These are phyloP conservation scores for Listronotus oregonensis DNA, from an alignment of 1,140 invertebrate genomes.

Conservation along the genomic window DNA sequence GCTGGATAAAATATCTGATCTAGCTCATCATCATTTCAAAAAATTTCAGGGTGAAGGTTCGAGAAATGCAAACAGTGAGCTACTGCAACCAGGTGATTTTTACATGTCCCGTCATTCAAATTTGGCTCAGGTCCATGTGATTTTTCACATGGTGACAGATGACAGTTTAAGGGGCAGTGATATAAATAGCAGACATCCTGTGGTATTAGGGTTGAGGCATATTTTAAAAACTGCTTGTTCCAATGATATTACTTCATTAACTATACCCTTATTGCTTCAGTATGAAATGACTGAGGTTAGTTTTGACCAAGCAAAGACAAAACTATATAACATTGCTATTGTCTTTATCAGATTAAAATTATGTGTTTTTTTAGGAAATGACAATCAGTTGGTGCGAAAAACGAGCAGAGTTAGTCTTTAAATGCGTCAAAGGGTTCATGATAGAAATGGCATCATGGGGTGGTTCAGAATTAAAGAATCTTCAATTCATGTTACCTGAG, in stretches of 20 bases:
- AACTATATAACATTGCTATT: background rate
- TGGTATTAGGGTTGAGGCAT: conserved; percentile 93
- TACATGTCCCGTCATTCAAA: conserved; percentile 96
- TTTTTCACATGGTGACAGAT: conserved; percentile 92
- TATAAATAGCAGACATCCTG: conserved; percentile 93
- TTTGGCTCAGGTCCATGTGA: conserved; percentile 89
- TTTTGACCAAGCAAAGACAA: background rate
- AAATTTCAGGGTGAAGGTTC: conserved; percentile 40
- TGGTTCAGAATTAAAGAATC: conserved; percentile 86
- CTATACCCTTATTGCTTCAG: conserved; percentile 88
- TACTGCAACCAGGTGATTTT: conserved; percentile 85
- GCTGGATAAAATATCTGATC: conserved; percentile 68
- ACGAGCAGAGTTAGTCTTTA: conserved; percentile 94
- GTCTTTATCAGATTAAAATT: too few relatives aligned
- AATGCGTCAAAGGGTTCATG: conserved; percentile 99
- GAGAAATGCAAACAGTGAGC: conserved; percentile 56
- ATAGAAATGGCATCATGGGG: conserved; percentile 95
- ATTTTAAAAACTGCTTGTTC: conserved; percentile 92
- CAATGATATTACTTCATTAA: conserved; percentile 91
- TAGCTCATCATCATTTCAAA: conserved; percentile 46
- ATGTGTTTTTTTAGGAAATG: conserved; percentile 75
- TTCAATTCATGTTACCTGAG: conserved; percentile 82
- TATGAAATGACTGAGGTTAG: conserved; percentile 92
- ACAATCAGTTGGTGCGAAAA: conserved; percentile 95
- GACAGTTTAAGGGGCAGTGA: conserved; percentile 76